These are phyloP conservation scores for Albula goreensis DNA, from an alignment of 2,113 vertebrate species.

Conservation along the genomic window DNA sequence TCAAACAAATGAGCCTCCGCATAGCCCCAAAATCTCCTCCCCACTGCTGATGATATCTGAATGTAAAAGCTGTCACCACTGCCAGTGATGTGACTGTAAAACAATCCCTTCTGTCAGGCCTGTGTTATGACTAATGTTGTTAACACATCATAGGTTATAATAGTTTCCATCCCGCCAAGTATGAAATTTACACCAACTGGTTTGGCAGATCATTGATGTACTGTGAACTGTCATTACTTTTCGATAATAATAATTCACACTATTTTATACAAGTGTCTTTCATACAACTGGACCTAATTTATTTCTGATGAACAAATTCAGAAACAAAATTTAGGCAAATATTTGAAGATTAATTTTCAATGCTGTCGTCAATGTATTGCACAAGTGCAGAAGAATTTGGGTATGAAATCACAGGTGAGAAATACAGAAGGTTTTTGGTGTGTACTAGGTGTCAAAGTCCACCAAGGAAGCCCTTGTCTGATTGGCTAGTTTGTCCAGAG, in stretches of 20 bases:
- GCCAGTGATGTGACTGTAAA: too few species aligned
- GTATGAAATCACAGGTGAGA: neutral
- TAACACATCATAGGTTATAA: neutral
- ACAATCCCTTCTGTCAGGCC: neutral
- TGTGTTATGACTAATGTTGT: neutral
- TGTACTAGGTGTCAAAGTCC: neutral
- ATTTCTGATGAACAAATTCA: too few species aligned
- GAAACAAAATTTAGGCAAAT: neutral
- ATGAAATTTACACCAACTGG: neutral
- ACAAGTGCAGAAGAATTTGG: neutral
- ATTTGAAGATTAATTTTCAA: neutral
- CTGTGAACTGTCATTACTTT: neutral
- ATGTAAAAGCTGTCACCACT: neutral
- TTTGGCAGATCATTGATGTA: neutral
- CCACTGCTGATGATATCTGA: neutral
- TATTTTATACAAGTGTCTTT: too few species aligned
- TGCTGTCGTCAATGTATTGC: neutral
- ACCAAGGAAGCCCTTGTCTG: neutral
- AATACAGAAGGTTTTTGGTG: neutral
- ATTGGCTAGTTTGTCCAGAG: neutral
- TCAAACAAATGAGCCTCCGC: too few species aligned
- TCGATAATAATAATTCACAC: too few species aligned
- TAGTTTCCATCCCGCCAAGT: neutral
- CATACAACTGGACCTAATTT: too few species aligned
- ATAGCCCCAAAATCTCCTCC: neutral